Conservation (phyloP, 2,888 invertebrate genomes). For the Parochlus steinenii region DNA sequence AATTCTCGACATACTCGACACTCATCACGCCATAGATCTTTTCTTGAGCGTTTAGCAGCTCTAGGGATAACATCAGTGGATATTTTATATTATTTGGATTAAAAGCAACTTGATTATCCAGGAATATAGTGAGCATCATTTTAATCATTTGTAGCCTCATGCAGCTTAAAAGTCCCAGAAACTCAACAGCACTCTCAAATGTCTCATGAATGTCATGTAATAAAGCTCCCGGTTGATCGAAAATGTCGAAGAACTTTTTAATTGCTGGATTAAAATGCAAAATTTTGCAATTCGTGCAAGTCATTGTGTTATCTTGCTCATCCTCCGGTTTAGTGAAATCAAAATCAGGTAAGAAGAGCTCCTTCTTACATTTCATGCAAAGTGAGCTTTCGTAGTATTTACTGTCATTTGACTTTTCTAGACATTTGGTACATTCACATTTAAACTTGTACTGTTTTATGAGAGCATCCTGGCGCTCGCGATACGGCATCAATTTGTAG, state of each 20-base stretch:
- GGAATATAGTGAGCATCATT: conserved; percentile 10
- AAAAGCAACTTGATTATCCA: conserved; percentile 9
- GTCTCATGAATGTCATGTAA: conserved; percentile 4
- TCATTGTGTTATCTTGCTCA: conserved; percentile 1
- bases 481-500: conserved; percentile 41
- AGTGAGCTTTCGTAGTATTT: conserved; percentile 7
- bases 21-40: conserved; percentile 7
- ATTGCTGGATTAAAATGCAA: conserved; percentile 7
- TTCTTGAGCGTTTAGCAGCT: conserved; percentile 7
- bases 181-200: conserved; percentile 2
- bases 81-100: conserved; percentile 5
- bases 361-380: conserved; percentile 5
- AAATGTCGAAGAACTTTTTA: conserved; percentile 6
- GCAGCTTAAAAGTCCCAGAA: conserved; percentile 5
- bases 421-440: conserved; percentile 10
- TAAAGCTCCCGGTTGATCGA: conserved; percentile 6
- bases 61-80: conserved; percentile 4
- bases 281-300: conserved; percentile 6
- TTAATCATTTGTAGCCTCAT: conserved; percentile 10
- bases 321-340: background rate
- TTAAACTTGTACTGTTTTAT: conserved; percentile 7
- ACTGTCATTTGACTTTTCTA: conserved; percentile 6
- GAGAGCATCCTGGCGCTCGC: conserved; percentile 35
- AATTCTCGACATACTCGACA: conserved; percentile 7
- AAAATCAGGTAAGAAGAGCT: conserved; percentile 9